Base-by-base conservation (phyloP, 2,888 invertebrate genomes). In the Andrena fulva region DNA sequence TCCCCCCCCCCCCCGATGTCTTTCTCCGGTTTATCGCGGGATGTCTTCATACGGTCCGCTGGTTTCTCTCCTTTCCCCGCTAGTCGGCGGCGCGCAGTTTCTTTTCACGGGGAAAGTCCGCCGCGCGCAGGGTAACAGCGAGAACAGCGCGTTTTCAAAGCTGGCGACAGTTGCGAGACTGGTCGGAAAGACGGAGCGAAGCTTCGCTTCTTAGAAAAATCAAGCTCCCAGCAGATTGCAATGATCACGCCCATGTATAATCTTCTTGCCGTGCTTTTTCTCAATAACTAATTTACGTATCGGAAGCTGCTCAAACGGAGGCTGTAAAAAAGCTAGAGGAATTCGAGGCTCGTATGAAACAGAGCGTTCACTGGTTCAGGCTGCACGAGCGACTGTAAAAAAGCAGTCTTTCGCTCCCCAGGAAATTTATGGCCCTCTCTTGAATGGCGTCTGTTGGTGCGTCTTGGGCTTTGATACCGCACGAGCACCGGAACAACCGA, bases 401-500 rank as follows among this genome's bases (percentile, higher is more conserved):
- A 77, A 69, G 52, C 74, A 42, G 68, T 59, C 62, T 78, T 78
- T 73, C 82, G 68, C 78, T 84, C 67, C 77, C 62, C 77, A 66
- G 75, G 72, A 82, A 83, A 83, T 83, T 83, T 83, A 83, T 83
- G 78, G 74, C 70, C 78, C 54, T 50, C 71, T 67, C 56, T 68
- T 77, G 83, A 83, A 83, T 83, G 81, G 77, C 71, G 77, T 81
- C 80, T 73, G 82, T 72, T 76, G 63, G 70, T 60, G 72, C 76
- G 60, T 81, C 82, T 81, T 48, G 56, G 76, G 80, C 54, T 60
- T 82, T 81, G 76, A 83, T 82, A 70, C 69, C 77, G 66, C 82
- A 88, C 87, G 80, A 81, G 84, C 76, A 87, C 83, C 85, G 86
- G 81, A 86, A 84, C 84, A 80, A 54, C 80, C 42, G 82, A 63